Evolutionary conservation across 2,888 invertebrate genomes (phyloP), one percentile per base, ranked within the genome.

Genomic region (Busseola fusca): DNA sequence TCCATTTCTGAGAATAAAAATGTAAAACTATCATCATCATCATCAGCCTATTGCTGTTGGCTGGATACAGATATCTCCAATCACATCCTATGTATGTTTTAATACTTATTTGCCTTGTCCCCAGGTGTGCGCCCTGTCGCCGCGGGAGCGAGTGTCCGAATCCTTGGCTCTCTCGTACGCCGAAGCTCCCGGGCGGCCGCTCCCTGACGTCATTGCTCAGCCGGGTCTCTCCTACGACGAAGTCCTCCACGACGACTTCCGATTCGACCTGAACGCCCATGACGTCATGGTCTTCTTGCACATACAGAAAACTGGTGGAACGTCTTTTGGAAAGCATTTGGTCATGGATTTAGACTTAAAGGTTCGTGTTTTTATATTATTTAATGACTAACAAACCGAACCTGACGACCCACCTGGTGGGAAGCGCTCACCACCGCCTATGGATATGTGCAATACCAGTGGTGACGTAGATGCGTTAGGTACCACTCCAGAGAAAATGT

Each of bases 221-320:
- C 96, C 97, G 60, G 97, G 97, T 76, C 96, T 98, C 76, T 98
- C 98, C 85, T 98, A 98, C 91, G 98, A 98, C 90, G 98, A 98
- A 92, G 97, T 98, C 87, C 96, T 98, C 70, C 98, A 98, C 90
- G 98, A 98, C 90, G 98, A 97, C 94, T 98, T 98, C 93, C 97
- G 97, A 88, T 98, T 98, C 94, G 98, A 98, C 93, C 98, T 98
- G 95, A 97, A 98, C 91, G 98, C 98, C 18, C 98, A 98, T 89
- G 99, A 99, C 96, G 99, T 99, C 71, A 98, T 99, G 96, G 99
- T 99, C 69, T 99, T 96, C 96, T 89, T 99, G 84, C 99, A 99
- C 93, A 99, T 99, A 93, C 99, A 99, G 94, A 99, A 99, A 96
- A 99, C 99, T 67, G 99, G 99, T 69, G 99, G 99, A 42, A 99